Percentiles rank a stretch among this genome's conserved stretches.
phyloP scores from a whole-genome alignment of 2,888 invertebrate species.

The Cephalotes varians region DNA sequence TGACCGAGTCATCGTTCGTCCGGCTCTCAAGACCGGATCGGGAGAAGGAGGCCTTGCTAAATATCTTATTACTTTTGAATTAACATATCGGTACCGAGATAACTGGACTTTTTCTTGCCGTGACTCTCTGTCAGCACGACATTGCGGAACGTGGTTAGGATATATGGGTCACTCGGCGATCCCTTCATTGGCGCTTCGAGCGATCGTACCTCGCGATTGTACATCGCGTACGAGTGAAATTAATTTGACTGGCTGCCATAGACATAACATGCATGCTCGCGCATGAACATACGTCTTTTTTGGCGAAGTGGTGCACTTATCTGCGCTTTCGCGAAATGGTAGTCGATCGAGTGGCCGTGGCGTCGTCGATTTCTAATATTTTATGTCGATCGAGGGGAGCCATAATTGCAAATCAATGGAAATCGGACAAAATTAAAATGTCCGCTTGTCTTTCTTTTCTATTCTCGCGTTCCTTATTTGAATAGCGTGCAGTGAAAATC shows the following conservation, averaged over 20 bases:
- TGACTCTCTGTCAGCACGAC: constrained; percentile 45
- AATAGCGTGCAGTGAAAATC: constrained; percentile 40
- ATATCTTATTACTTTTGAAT: constrained; percentile 77
- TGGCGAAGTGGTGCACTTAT: neutral
- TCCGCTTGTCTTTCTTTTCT: neutral
- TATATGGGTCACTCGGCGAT: constrained; percentile 62
- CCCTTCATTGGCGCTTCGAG: constrained; percentile 21
- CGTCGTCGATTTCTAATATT: constrained; percentile 30
- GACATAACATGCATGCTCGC: neutral
- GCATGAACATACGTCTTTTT: neutral
- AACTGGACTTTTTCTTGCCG: constrained; percentile 72
- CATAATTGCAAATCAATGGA: constrained; percentile 4
- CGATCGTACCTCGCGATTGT: neutral
- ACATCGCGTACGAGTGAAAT: neutral
- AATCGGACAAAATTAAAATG: constrained; percentile 14
- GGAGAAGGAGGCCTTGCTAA: constrained; percentile 73
- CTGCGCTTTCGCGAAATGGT: constrained; percentile 31
- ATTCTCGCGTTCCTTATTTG: neutral
- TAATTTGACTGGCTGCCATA: constrained; percentile 25
- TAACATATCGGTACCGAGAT: constrained; percentile 76
- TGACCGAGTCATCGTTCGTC: constrained; percentile 68
- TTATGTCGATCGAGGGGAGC: neutral
- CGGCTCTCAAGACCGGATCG: constrained; percentile 67
- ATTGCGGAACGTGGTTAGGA: constrained; percentile 27
- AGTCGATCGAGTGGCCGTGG: neutral